Evolutionary conservation across 2,888 invertebrate genomes (phyloP), one percentile per base, ranked within the genome.

Genomic region (Ennomos erosarius): DNA sequence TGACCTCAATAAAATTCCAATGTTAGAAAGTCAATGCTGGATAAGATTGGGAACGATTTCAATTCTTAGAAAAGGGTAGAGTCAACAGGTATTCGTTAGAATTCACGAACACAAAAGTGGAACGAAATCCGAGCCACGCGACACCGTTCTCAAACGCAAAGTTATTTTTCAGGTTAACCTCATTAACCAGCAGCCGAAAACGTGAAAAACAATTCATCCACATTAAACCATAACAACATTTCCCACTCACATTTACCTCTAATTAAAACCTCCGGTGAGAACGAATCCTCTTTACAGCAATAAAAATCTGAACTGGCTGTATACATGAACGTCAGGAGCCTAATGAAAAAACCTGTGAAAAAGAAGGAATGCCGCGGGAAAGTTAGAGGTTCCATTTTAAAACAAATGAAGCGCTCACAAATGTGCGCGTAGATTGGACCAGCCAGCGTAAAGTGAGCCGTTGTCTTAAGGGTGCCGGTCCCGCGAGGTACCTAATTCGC

Each of bases 321-420:
- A 56, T 48, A 56, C 49, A 55, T 16, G 51, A 55, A 40, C 36
- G 51, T 39, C 47, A 60, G 60, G 42, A 37, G 57, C 9, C 16
- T 55, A 49, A 63, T 52, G 60, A 64, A 5, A 64, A 60, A 63
- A 71, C 60, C 34, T 33, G 53, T 13, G 40, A 26, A 36, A 39
- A 49, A 52, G 37, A 52, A 62, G 57, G 67, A 64, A 58, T 54
- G 61, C 55, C 67, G 66, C 65, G 67, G 64, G 48, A 68, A 75
- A 71, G 64, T 70, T 66, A 50, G 52, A 52, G 64, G 70, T 74
- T 73, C 62, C 69, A 69, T 75, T 78, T 80, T 70, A 71, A 75
- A 76, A 81, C 76, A 78, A 82, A 77, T 73, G 72, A 72, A 70
- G 74, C 71, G 70, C 70, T 67, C 66, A 67, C 68, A 48, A 26